phyloP scores from a whole-genome alignment of 2,113 vertebrate genomes.

The Delphinus delphis region DNA sequence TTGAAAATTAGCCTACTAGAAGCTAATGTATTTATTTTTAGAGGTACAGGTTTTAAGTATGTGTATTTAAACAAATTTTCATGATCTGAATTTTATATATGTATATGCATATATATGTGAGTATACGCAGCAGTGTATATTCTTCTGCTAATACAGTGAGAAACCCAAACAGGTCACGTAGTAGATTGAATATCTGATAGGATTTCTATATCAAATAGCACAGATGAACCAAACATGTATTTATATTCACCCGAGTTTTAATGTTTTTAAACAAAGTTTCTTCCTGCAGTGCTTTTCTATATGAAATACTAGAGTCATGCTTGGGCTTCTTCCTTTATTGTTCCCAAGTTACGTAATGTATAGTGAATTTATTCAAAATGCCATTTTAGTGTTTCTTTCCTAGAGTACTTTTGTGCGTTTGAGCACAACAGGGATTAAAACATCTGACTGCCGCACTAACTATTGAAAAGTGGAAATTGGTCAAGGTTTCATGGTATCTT shows the following conservation, averaged over 20 bases:
- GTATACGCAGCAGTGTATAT: constrained; percentile 58
- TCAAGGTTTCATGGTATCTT: constrained; percentile 62
- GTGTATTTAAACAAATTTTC: constrained; percentile 78
- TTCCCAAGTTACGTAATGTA: constrained; percentile 56
- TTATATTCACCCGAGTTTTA: constrained; percentile 78
- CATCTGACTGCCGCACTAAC: constrained; percentile 64
- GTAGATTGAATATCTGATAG: constrained; percentile 66
- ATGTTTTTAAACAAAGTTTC: constrained; percentile 78
- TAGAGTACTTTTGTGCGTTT: constrained; percentile 64
- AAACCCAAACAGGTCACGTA: constrained; percentile 51
- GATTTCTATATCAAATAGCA: constrained; percentile 72
- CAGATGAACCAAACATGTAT: constrained; percentile 73
- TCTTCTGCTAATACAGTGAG: constrained; percentile 55
- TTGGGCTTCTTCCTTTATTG: constrained; percentile 69
- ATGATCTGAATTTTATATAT: constrained; percentile 74
- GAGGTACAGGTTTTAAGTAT: constrained; percentile 71
- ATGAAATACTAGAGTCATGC: constrained; percentile 52
- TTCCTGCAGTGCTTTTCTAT: constrained; percentile 69
- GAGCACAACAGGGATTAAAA: constrained; percentile 62
- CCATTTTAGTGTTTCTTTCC: constrained; percentile 45
- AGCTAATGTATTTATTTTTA: constrained; percentile 76
- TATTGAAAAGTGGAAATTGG: constrained; percentile 55
- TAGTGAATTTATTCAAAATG: constrained; percentile 43
- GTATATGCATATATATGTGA: constrained; percentile 52
- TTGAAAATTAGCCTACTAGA: constrained; percentile 71